Evolutionary conservation across 2,113 vertebrate genomes (phyloP).

Genomic region (Varanus salvator): DNA sequence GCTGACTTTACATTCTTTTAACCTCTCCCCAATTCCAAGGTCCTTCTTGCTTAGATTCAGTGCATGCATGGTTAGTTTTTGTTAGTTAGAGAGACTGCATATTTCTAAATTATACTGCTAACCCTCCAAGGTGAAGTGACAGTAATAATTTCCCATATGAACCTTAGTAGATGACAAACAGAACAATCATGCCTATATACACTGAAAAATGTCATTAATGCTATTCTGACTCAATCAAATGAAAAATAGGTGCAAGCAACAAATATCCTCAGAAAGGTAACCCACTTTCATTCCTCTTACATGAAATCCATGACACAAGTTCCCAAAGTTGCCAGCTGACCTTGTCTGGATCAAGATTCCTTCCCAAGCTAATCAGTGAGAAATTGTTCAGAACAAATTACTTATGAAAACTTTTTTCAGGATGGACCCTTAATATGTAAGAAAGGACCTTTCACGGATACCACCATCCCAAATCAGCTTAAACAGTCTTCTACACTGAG

Average conservation of each 20-base stretch:
- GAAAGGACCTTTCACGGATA: not conserved
- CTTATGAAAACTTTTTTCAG: not conserved
- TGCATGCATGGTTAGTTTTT: too few species aligned
- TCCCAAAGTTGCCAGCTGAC: not conserved
- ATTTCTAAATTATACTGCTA: not conserved
- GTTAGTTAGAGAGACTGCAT: not conserved
- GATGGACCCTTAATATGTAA: not conserved
- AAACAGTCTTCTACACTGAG: not conserved
- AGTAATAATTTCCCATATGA: not conserved
- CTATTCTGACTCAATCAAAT: not conserved
- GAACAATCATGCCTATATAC: not conserved
- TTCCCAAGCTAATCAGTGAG: not conserved
- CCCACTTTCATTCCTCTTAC: not conserved
- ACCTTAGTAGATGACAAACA: too few species aligned
- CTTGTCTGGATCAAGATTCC: not conserved
- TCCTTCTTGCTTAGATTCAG: too few species aligned
- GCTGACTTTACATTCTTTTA: too few species aligned
- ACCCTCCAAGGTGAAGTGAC: not conserved
- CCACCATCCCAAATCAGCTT: not conserved
- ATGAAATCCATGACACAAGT: not conserved
- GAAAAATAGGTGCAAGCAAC: not conserved
- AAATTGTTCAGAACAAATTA: not conserved
- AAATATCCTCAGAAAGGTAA: not conserved
- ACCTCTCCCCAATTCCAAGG: too few species aligned
- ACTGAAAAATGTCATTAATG: not conserved